phyloP scores from a whole-genome alignment of 2,888 invertebrate species.

The Polydrusus tereticollis region DNA sequence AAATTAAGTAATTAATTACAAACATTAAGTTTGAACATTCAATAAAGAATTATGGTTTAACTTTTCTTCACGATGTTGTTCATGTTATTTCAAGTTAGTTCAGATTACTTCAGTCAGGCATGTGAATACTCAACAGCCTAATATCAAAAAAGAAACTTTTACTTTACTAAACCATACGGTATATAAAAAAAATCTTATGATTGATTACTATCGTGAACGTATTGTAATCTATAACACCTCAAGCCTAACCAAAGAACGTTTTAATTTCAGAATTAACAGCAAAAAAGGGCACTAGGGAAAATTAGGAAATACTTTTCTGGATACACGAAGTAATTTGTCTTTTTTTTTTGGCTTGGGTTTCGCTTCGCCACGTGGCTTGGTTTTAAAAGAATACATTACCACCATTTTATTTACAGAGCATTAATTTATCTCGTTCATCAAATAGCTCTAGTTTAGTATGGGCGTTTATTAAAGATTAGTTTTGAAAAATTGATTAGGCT shows the following conservation, averaged over 20 bases:
- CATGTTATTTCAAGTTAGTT: too few species aligned
- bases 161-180: too few species aligned
- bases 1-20: too few species aligned
- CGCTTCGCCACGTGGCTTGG: constrained; percentile 38
- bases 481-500: neutral
- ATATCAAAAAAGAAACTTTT: too few species aligned
- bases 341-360: constrained; percentile 41
- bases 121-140: too few species aligned
- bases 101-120: too few species aligned
- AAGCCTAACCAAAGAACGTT: neutral
- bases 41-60: too few species aligned
- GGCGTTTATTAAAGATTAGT: neutral
- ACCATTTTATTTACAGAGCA: constrained; percentile 8
- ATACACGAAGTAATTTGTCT: constrained; percentile 65
- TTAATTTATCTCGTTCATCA: neutral
- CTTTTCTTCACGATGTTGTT: too few species aligned
- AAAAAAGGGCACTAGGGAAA: constrained; percentile 65
- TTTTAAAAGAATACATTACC: neutral
- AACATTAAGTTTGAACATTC: too few species aligned
- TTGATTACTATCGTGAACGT: neutral
- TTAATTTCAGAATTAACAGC: constrained; percentile 62
- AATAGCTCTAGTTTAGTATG: neutral
- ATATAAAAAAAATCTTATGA: neutral
- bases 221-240: constrained; percentile 11
- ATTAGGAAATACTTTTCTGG: constrained; percentile 67